Percentiles rank a stretch among this genome's conserved stretches.
Evolutionary conservation across 2,888 invertebrate genomes (phyloP).

Genomic region (Mesorhabditis spiculigera): DNA sequence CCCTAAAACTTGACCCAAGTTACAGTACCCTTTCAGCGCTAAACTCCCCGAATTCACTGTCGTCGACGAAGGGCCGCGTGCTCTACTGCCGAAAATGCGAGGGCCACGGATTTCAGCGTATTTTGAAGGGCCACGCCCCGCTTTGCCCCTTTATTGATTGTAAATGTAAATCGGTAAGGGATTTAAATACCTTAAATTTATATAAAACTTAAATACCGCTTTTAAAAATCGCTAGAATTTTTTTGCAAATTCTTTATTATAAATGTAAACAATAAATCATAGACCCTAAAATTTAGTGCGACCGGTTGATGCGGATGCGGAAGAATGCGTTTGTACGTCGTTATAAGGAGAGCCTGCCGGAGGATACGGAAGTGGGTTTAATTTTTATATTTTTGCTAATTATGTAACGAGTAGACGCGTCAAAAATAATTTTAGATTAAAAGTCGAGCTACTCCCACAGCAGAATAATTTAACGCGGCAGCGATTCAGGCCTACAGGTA

Average conservation of each 20-base stretch:
- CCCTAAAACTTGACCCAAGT: too few relatives aligned
- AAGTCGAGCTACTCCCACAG: not conserved
- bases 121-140: slow-evolving; percentile 47
- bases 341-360: not conserved
- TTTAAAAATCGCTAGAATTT: not conserved
- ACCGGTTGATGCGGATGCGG: not conserved
- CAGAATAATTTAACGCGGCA: not conserved
- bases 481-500: not conserved
- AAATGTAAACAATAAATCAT: too few relatives aligned
- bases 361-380: slow-evolving; percentile 1
- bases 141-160: slow-evolving; percentile 46
- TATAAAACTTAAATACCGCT: too few relatives aligned
- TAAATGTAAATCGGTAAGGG: slow-evolving; percentile 42
- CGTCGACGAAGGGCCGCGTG: slow-evolving; percentile 19
- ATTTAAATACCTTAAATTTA: too few relatives aligned
- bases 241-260: not conserved
- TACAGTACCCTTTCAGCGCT: too few relatives aligned
- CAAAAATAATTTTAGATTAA: not conserved
- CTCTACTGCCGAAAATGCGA: slow-evolving; percentile 49
- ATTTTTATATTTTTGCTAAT: too few relatives aligned
- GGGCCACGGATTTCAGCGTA: slow-evolving; percentile 42
- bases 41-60: not conserved
- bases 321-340: slow-evolving; percentile 2
- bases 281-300: not conserved
- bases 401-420: too few relatives aligned